Base-by-base conservation (phyloP, 1,140 invertebrate genomes). In the Orussus abietinus region DNA sequence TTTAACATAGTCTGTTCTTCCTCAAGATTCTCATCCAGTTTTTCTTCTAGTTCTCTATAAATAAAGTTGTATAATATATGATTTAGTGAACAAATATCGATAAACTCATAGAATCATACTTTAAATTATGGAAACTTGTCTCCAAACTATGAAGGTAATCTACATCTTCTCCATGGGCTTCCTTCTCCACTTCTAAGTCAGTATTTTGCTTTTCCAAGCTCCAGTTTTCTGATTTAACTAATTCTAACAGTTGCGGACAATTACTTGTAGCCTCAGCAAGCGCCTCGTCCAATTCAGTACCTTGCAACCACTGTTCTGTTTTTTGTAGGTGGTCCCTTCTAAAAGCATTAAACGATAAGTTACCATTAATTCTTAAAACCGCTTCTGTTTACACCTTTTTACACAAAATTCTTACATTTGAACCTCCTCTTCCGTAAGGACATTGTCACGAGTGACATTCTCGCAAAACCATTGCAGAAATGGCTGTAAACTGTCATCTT, bases 381-480 rank as follows among this genome's bases (percentile, higher is more conserved):
- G n/a, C 26, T 17, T 3, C 37, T 11, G 11, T 21, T 26, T 26
- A 14, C 5, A 31, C 14, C 18, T 5, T n/a, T 42, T 19, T 18
- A 47, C 1, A 18, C 7, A 38, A 9, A 29, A 4, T 14, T 28
- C 50, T 57, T 58, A 72, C 67, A 70, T 38, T 57, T 59, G 26
- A 3, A 49, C 39, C 39, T 67, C 63, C 15, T 62, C 59, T 10
- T 57, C 49, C 15, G 59, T 44, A 0, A 71, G 38, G 39, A 66
- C 21, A 49, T 73, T 73, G 5, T 59, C 38, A 12, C 17, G 11
- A 14, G 32, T 61, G 5, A 73, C 47, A 45, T 69, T 61, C 4
- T 51, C 25, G 26, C 47, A 53, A 38, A 73, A 71, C 69, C 69
- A 73, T 18, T 64, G 49, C 17, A 73, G 47, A 49, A 73, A 73